These are phyloP conservation scores for Oryzias celebensis DNA, from an alignment of 2,113 vertebrate species.

Conservation along the genomic window DNA sequence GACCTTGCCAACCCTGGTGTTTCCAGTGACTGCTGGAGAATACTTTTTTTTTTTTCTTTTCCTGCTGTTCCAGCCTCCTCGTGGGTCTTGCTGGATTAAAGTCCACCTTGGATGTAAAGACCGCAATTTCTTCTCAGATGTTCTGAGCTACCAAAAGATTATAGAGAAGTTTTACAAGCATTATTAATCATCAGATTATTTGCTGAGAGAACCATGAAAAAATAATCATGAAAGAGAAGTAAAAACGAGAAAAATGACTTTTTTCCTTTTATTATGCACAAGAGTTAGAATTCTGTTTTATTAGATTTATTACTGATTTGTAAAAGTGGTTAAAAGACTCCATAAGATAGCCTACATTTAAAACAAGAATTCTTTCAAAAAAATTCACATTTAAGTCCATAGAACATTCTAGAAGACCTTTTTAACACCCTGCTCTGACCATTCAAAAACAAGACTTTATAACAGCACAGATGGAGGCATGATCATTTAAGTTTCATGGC, in stretches of 20 bases:
- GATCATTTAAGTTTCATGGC: no score
- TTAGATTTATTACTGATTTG: background rate
- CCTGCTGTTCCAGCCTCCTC: conserved; percentile 19
- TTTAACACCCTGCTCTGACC: no score
- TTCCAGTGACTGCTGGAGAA: conserved; percentile 44
- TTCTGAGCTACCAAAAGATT: background rate
- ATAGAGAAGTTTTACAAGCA: background rate
- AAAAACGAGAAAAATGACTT: background rate
- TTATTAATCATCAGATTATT: conserved; percentile 6
- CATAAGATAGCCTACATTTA: background rate
- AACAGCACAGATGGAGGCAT: no score
- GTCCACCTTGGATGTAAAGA: conserved; percentile 3
- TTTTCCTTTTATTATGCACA: background rate
- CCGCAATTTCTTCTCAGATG: background rate
- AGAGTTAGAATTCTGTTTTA: background rate
- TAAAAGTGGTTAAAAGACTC: background rate
- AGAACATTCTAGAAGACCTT: no score
- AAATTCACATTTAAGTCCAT: no score
- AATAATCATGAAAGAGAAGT: background rate
- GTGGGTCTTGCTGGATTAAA: conserved; percentile 11
- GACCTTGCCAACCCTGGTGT: conserved; percentile 60
- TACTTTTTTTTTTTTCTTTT: conserved; percentile 12
- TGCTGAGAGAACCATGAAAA: background rate
- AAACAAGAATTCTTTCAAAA: no score
- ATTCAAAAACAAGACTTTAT: no score